phyloP scores from a whole-genome alignment of 1,140 invertebrate species.

The Brachionus plicatilis region DNA sequence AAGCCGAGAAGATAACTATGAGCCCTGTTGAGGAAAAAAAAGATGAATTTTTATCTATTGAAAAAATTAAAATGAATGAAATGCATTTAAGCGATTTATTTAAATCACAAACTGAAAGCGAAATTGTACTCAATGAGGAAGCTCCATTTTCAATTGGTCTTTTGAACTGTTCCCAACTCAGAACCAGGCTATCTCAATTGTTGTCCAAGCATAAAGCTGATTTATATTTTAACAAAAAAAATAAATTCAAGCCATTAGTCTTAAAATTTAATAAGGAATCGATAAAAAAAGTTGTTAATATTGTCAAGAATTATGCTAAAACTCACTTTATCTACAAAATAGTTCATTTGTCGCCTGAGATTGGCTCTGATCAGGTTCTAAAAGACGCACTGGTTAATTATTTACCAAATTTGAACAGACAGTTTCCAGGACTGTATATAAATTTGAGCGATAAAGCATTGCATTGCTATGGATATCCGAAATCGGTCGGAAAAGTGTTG shows the following conservation, averaged over 20 bases:
- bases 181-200: neutral
- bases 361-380: neutral
- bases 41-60: neutral
- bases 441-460: neutral
- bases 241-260: neutral
- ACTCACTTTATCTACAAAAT: slow-evolving; percentile 18
- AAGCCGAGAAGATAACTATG: neutral
- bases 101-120: slow-evolving; percentile 20
- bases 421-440: neutral
- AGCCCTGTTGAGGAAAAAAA: neutral
- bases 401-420: neutral
- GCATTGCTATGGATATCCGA: slow-evolving; percentile 22
- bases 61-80: neutral
- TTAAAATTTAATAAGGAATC: slow-evolving; percentile 7
- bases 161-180: neutral
- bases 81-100: neutral
- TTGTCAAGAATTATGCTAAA: neutral
- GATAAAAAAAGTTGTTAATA: neutral
- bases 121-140: slow-evolving; percentile 12
- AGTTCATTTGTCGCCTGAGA: neutral
- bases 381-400: neutral
- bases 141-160: slow-evolving; percentile 1
- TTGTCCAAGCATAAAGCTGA: neutral
- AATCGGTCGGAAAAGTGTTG: neutral
- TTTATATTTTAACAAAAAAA: neutral